Base-by-base conservation (phyloP, 2,113 vertebrate species). In the Xiphias gladius region DNA sequence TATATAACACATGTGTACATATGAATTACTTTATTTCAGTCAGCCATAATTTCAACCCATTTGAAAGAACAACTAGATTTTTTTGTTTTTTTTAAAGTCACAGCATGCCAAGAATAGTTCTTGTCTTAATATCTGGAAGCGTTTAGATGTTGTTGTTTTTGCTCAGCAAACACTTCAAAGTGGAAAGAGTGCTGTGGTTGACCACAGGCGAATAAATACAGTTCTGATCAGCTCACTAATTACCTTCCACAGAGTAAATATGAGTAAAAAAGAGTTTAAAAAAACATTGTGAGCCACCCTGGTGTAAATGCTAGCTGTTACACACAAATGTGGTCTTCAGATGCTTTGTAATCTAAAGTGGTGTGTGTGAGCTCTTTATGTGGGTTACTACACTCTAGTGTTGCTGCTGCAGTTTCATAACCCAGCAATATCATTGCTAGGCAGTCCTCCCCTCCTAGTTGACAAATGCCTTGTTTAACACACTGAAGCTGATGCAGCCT, bases 151-250 rank as follows among this genome's bases (percentile, higher is more conserved):
- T 89, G 89, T 91, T 94, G 89, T 91, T 93, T 92, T 92, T 91
- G 86, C 87, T 91, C 94, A n/a, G 80, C 87, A 96, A 95, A 93
- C 94, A 96, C 89, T 94, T 96, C 80, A 86, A 96, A 94, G 89
- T 89, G 93, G 89, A 95, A 93, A 89, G 91, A 91, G 92, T 88
- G 94, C 95, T 95, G 92, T 94, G 94, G 94, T 95, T 93, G 95
- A 96, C 96, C 96, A 72, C 94, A 95, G 87, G 93, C 95, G 95
- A 96, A 94, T 91, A 96, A 96, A 97, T 96, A 96, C 0, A 81
- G 93, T 96, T 97, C 94, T 96, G 95, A 97, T 97, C 96, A 96
- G 95, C 96, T 95, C 95, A 92, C 94, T 95, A 96, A 95, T 95
- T 95, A 94, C 91, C 95, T 94, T 93, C 94, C 92, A 82, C 79